Percentiles rank a stretch among this genome's conserved stretches.
Evolutionary conservation across 1,140 invertebrate genomes (phyloP).

Genomic region (Leptinotarsa texana): DNA sequence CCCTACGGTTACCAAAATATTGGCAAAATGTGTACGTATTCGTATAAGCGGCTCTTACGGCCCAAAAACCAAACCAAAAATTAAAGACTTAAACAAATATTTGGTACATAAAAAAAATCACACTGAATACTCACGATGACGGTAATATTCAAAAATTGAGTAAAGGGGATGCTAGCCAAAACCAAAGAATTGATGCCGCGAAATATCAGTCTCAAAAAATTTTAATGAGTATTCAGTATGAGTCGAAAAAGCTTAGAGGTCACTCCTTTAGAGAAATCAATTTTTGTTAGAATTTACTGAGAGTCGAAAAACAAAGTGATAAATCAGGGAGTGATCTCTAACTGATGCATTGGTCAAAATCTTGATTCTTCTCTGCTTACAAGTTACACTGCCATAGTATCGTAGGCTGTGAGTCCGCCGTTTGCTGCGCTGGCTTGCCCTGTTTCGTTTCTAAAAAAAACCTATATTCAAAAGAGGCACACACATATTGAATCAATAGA

Average conservation of each 20-base stretch:
- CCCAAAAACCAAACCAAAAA: slow-evolving; percentile 24
- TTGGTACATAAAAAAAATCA: slow-evolving; percentile 34
- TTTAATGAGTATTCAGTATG: slow-evolving; percentile 32
- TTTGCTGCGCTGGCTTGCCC: slow-evolving; percentile 64
- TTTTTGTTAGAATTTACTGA: not conserved
- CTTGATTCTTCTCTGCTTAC: slow-evolving; percentile 58
- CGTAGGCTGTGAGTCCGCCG: slow-evolving; percentile 92
- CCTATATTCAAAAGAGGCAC: not conserved
- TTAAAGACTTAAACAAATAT: slow-evolving; percentile 35
- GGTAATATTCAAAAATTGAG: slow-evolving; percentile 1
- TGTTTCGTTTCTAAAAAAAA: slow-evolving; percentile 81
- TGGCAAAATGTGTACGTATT: slow-evolving; percentile 52
- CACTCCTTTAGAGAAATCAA: slow-evolving; percentile 5
- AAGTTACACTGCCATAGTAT: slow-evolving; percentile 96
- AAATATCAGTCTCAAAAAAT: slow-evolving; percentile 37
- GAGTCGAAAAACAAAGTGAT: not conserved
- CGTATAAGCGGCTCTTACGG: slow-evolving; percentile 42
- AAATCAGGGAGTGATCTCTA: not conserved
- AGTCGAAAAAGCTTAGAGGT: not conserved
- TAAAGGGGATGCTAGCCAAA: slow-evolving; percentile 12
- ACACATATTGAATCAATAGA: too few species aligned
- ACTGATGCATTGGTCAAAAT: not conserved
- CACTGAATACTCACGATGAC: slow-evolving; percentile 40
- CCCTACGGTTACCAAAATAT: slow-evolving; percentile 22
- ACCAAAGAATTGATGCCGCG: slow-evolving; percentile 14